phyloP scores from a whole-genome alignment of 2,113 vertebrate genomes.

The Motacilla alba region DNA sequence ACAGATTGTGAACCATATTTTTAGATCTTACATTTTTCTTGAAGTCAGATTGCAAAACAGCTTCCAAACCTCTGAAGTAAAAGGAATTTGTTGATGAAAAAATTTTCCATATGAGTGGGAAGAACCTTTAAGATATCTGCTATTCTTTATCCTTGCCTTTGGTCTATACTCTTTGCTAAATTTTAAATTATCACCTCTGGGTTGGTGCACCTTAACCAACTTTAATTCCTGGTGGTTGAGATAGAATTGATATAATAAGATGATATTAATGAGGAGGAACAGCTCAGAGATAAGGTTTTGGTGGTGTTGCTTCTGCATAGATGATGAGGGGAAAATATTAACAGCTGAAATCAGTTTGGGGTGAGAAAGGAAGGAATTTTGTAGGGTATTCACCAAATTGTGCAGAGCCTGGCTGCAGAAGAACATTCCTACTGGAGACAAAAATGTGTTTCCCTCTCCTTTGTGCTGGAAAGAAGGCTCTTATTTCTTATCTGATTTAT shows the following conservation, averaged over 20 bases:
- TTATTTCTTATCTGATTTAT: not conserved
- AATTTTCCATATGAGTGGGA: not conserved
- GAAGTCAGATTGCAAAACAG: conserved; percentile 46
- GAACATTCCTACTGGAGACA: not conserved
- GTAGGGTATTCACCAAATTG: not conserved
- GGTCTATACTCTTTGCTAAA: not conserved
- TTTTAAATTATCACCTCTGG: not conserved
- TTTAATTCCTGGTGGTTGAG: not conserved
- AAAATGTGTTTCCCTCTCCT: not conserved
- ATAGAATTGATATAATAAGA: not conserved
- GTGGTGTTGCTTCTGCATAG: not conserved
- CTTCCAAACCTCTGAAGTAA: conserved; percentile 38
- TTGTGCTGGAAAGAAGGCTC: not conserved
- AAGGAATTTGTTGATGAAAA: conserved; percentile 20
- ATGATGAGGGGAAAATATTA: not conserved
- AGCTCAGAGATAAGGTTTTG: not conserved
- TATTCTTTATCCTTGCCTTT: not conserved
- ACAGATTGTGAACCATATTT: conserved; percentile 49
- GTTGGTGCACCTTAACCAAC: not conserved
- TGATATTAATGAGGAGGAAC: not conserved
- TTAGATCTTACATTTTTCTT: conserved; percentile 32
- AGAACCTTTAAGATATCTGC: not conserved
- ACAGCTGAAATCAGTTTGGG: not conserved
- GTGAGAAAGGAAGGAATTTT: not conserved
- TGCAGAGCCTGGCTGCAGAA: not conserved